Base-by-base conservation (phyloP, 2,797 vertebrate species). In the Momotus momota region DNA sequence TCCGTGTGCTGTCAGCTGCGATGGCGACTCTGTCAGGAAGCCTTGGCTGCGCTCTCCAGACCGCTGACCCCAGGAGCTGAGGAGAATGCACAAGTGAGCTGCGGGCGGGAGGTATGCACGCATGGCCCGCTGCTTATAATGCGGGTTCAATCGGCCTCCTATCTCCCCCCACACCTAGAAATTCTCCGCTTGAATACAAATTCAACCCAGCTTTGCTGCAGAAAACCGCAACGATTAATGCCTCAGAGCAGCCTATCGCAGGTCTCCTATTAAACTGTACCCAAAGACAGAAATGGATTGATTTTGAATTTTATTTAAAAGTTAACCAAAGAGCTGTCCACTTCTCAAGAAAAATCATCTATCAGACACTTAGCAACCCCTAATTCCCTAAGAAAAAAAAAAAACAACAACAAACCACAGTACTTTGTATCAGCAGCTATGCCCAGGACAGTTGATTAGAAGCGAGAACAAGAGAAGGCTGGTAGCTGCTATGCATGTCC, bases 111-210 rank as follows among this genome's bases (percentile, higher is more conserved):
- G 43, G 22, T 29, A 26, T 0, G n/a, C 22, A 84, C 2, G 7
- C 65, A n/a, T 1, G 7, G 49, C 43, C 58, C 0, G 0, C 64
- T 55, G 79, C 86, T 89, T 80, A 14, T 4, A 80, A 71, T 33
- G 49, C 1, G 0, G 35, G 61, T 27, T 60, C 69, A 83, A 92
- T 83, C 70, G 55, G 80, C n/a, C 88, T 67, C 40, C 35, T 5
- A 51, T 81, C 71, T 79, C 70, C 71, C 87, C 86, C 81, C 65
- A 62, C 57, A 81, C 69, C 81, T 46, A 64, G 48, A 61, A 83
- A 65, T 29, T 35, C 72, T 90, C 91, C 48, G 61, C 65, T 52
- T 88, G 85, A 83, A 93, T 91, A 96, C 88, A 92, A 95, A 96
- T 51, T n/a, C 79, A 81, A 7, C 45, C 60, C 58, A 23, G 69